These are phyloP conservation scores for Manis javanica DNA, from an alignment of 2,797 vertebrate genomes.

Conservation along the genomic window DNA sequence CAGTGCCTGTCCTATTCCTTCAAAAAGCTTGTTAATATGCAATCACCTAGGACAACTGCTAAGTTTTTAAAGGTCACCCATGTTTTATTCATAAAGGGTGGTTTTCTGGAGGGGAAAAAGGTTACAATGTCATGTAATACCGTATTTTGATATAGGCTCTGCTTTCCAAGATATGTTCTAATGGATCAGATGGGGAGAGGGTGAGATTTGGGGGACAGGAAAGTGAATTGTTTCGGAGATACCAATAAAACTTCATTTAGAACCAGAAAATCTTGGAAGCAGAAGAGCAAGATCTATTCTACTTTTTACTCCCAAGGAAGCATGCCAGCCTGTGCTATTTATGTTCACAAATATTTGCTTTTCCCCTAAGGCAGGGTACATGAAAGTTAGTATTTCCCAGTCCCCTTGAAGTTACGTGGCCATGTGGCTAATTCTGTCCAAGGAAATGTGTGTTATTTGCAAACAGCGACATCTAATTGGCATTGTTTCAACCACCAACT, in stretches of 20 bases:
- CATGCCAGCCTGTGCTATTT: neutral
- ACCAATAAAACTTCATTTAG: conserved; percentile 55
- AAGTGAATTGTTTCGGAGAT: conserved; percentile 59
- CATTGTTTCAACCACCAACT: neutral
- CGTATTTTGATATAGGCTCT: conserved; percentile 89
- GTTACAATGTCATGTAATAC: conserved; percentile 92
- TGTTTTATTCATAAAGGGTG: conserved; percentile 94
- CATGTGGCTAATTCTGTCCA: neutral
- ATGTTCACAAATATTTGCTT: neutral
- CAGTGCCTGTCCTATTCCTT: conserved; percentile 90
- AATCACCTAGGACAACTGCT: conserved; percentile 91
- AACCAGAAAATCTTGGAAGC: neutral
- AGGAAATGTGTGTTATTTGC: neutral
- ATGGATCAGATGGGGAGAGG: conserved; percentile 76
- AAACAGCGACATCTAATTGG: neutral
- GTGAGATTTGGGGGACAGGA: conserved; percentile 71
- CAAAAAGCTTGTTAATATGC: conserved; percentile 94
- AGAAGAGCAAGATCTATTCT: neutral
- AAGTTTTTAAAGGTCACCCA: conserved; percentile 92
- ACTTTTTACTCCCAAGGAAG: neutral
- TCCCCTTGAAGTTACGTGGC: neutral
- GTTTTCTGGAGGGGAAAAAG: conserved; percentile 91
- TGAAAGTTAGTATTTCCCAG: neutral
- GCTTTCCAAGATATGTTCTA: conserved; percentile 86
- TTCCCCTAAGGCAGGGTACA: neutral